These are phyloP conservation scores for Tychaedon coryphoeus DNA, from an alignment of 2,113 vertebrate species.

Conservation along the genomic window DNA sequence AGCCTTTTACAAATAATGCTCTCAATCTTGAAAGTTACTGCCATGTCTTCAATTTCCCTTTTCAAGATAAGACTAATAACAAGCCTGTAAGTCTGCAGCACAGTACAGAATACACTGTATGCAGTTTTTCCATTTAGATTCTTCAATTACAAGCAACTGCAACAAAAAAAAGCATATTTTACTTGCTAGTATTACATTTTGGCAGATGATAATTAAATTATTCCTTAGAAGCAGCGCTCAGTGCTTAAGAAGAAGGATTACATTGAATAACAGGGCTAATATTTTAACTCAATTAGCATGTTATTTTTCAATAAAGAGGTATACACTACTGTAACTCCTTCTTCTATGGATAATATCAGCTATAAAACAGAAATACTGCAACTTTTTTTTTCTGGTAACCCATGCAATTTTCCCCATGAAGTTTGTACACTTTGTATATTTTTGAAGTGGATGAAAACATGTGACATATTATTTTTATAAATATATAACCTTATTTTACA, in stretches of 20 bases:
- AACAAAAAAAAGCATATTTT: neutral
- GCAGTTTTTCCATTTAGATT: neutral
- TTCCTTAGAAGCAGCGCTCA: neutral
- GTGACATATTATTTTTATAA: neutral
- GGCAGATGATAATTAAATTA: constrained; percentile 29
- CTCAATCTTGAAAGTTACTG: constrained; percentile 12
- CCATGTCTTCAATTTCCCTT: constrained; percentile 7
- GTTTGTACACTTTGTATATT: neutral
- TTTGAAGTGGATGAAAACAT: neutral
- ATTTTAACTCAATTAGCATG: constrained; percentile 27
- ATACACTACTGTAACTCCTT: neutral
- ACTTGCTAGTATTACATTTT: neutral
- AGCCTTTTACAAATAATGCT: constrained; percentile 19
- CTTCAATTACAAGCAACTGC: neutral
- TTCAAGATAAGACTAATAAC: neutral
- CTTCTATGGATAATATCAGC: neutral
- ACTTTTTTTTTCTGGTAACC: neutral
- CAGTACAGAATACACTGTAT: neutral
- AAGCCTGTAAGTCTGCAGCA: neutral
- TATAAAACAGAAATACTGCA: neutral
- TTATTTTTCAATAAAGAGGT: constrained; percentile 6
- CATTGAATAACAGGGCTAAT: neutral
- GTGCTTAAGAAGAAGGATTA: constrained; percentile 9
- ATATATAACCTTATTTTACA: neutral
- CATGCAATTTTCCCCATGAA: neutral